A percentile compares a stretch with the other conserved stretches of the same genome.
Conservation (phyloP, 2,797 vertebrate genomes). For the Threskiornis aethiopicus region DNA sequence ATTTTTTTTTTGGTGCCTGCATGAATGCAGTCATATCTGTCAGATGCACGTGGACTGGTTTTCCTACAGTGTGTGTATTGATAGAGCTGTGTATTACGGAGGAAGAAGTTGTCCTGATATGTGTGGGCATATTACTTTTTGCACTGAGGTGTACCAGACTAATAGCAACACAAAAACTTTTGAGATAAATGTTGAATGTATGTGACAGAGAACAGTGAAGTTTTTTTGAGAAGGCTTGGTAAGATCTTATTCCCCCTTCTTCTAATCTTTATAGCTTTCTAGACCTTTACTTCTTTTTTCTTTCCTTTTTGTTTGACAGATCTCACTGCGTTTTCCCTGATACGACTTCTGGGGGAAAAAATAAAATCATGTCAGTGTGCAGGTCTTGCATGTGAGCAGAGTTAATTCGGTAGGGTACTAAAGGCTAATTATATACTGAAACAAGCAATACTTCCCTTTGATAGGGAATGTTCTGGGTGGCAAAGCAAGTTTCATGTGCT, state of each 20-base stretch:
- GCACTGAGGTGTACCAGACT: not conserved
- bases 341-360: not conserved
- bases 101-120: not conserved
- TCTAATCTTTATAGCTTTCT: not conserved
- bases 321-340: not conserved
- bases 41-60: not conserved
- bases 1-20: not conserved
- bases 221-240: not conserved
- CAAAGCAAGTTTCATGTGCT: not conserved
- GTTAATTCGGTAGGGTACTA: not conserved
- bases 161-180: not conserved
- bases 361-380: not conserved
- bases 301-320: not conserved
- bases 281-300: not conserved
- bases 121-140: not conserved
- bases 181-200: not conserved
- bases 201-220: not conserved
- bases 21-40: not conserved
- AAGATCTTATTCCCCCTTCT: not conserved
- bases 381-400: not conserved
- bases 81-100: not conserved
- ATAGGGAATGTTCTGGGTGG: constrained; percentile 3
- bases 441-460: not conserved
- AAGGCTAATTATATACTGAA: not conserved
- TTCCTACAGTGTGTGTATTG: not conserved